Base-by-base conservation (phyloP, 2,797 vertebrate species). In the Coreius guichenoti region DNA sequence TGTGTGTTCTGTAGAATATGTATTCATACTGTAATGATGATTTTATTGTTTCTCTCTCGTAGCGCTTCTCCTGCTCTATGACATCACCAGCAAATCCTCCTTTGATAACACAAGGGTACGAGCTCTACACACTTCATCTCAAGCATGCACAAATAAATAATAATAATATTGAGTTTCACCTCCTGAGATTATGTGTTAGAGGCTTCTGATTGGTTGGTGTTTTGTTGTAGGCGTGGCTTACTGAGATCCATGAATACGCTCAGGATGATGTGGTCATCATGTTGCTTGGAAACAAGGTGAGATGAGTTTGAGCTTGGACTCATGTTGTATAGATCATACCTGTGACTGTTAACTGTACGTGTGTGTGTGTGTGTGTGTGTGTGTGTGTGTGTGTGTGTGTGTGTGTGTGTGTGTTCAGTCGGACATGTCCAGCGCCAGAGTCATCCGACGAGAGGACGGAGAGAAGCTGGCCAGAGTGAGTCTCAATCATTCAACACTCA, bases 261-360 rank as follows among this genome's bases (percentile, higher is more conserved):
- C 97, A 98, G 93, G 97, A 96, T 93, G 96, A 99, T 63, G 98
- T 98, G 93, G 98, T 99, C 93, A 97, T 99, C 93, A 98, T 99
- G 98, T 93, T 99, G 94, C 96, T 99, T 86, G 98, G 98, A 91
- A 99, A 99, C 94, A 99, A 99, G 98, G 98, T 99, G 91, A 31
- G 95, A 73, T 2, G 45, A 67, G n/a, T 21, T 29, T 29, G 13
- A 83, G 65, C 43, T 70, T n/a, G 16, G 1, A 7, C n/a, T 17
- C 0, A 21, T 47, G 19, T 58, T 74, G 3, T 16, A 17, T 81
- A 29, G 29, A 4, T 13, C 6, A 17, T 51, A 45, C 39, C 39
- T 39, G 39, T 8, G 39, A 47, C n/a, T 58, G 21, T 36, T 36
- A 14, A 51, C 26, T 23, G 9, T 74, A 7, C 1, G n/a, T n/a